Conservation (phyloP, 2,797 vertebrate genomes). For the Thaleichthys pacificus region DNA sequence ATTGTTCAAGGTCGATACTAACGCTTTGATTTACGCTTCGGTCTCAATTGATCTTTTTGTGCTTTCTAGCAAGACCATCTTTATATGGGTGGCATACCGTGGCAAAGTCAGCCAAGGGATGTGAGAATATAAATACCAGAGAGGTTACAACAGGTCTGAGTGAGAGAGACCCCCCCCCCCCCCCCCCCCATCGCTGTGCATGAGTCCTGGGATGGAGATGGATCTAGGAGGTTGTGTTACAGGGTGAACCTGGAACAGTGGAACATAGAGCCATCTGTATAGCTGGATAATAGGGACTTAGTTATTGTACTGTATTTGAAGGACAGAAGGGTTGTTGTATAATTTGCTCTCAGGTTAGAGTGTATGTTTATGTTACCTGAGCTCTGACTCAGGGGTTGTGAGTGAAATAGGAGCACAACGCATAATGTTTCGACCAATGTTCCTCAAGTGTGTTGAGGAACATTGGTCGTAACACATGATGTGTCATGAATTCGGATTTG, state of each 20-base stretch:
- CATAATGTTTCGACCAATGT: constrained; percentile 28
- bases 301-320: constrained; percentile 44
- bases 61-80: neutral
- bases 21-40: neutral
- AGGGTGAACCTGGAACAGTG: neutral
- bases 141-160: constrained; percentile 20
- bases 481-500: neutral
- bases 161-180: neutral
- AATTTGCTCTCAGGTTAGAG: constrained; percentile 74
- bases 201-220: neutral
- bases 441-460: constrained; percentile 12
- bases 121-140: constrained; percentile 43
- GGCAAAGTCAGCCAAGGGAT: constrained; percentile 21
- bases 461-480: neutral
- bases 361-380: constrained; percentile 68
- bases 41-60: neutral
- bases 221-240: neutral
- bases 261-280: neutral
- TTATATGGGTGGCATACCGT: neutral
- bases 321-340: constrained; percentile 59
- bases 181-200: too few species aligned
- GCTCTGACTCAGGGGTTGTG: constrained; percentile 64
- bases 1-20: neutral
- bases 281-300: neutral
- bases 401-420: constrained; percentile 47